A percentile compares a stretch with the other conserved stretches of the same genome.
These are phyloP conservation scores for Sclerodermus sp. DNA, from an alignment of 2,888 invertebrate genomes.

Conservation along the genomic window DNA sequence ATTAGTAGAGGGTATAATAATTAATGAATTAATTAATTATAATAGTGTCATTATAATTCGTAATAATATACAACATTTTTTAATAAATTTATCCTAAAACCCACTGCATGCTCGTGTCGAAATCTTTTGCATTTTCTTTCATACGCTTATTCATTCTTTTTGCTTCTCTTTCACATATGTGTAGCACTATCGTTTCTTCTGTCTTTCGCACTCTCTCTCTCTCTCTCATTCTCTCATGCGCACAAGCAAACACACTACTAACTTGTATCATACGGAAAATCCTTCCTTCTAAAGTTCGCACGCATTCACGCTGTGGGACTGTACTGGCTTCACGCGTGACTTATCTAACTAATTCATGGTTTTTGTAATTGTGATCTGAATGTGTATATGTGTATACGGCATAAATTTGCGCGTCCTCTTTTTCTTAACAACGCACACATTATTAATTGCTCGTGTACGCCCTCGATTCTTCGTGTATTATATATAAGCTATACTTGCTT, in stretches of 20 bases:
- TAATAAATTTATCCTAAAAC: conserved; percentile 57
- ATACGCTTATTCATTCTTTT: conserved; percentile 1
- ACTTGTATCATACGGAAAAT: conserved; percentile 11
- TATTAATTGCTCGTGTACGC: not conserved
- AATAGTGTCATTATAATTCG: conserved; percentile 58
- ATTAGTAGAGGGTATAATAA: conserved; percentile 55
- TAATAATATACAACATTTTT: conserved; percentile 59
- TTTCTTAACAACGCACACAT: not conserved
- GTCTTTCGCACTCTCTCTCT: not conserved
- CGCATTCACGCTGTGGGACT: conserved; percentile 43
- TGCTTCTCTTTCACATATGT: not conserved
- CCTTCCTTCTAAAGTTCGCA: conserved; percentile 18
- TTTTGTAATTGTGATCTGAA: conserved; percentile 16
- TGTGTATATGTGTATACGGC: conserved; percentile 12
- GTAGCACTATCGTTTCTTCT: not conserved
- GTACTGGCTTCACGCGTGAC: conserved; percentile 48
- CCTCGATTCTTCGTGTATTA: no score
- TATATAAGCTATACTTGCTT: not conserved
- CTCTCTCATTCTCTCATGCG: conserved; percentile 4
- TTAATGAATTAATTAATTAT: conserved; percentile 53
- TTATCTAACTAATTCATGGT: conserved; percentile 47
- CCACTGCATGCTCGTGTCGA: conserved; percentile 46
- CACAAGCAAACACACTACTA: conserved; percentile 15
- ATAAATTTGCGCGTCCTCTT: not conserved
- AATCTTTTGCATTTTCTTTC: conserved; percentile 13